phyloP scores from a whole-genome alignment of 2,113 vertebrate genomes.

The Platysternon megacephalum region DNA sequence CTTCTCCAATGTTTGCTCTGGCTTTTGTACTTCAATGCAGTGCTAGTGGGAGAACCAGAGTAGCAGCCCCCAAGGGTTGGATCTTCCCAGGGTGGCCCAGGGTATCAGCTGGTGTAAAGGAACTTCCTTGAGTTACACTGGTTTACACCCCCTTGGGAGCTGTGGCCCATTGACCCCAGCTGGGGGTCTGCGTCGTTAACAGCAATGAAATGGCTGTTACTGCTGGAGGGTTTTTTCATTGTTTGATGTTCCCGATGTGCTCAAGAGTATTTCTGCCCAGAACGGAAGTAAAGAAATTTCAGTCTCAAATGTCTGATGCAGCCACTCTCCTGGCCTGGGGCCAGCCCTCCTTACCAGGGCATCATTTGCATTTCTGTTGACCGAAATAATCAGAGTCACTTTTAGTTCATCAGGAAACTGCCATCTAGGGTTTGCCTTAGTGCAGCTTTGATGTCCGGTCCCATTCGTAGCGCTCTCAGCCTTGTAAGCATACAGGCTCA shows the following conservation, averaged over 20 bases:
- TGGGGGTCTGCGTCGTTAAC: background rate
- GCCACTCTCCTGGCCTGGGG: too few relatives aligned
- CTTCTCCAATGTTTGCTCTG: background rate
- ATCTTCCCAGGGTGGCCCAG: background rate
- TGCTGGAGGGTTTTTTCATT: background rate
- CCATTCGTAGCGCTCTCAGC: too few relatives aligned
- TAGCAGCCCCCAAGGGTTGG: too few relatives aligned
- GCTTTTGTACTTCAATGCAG: background rate
- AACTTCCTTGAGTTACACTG: background rate
- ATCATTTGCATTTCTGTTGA: too few relatives aligned
- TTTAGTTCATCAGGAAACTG: too few relatives aligned
- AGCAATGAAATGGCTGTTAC: background rate
- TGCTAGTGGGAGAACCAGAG: background rate
- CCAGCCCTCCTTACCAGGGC: too few relatives aligned
- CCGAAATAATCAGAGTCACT: too few relatives aligned
- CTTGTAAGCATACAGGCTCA: too few relatives aligned
- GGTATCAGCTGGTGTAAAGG: background rate
- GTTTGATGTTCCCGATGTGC: background rate
- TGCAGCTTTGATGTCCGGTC: too few relatives aligned
- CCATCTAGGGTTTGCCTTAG: too few relatives aligned
- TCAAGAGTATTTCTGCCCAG: background rate
- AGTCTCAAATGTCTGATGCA: too few relatives aligned
- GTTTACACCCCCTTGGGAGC: background rate
- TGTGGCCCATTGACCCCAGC: background rate
- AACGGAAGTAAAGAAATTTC: background rate